phyloP scores from a whole-genome alignment of 2,797 vertebrate species.

The Cirrhinus molitorella region DNA sequence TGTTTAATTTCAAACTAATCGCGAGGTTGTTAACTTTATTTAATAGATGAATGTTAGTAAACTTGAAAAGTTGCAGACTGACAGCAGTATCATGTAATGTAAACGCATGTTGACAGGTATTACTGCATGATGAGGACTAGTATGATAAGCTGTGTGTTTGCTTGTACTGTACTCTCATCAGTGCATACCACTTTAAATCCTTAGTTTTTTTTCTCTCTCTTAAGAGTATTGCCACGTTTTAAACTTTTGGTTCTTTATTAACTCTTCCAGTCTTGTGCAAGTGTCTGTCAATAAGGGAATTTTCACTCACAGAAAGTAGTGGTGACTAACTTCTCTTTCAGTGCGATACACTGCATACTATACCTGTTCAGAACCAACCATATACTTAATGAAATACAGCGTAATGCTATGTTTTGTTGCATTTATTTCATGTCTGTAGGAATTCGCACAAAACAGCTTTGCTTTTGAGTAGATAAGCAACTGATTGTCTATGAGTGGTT shows the following conservation, averaged over 20 bases:
- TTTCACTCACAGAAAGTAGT: conserved; percentile 8
- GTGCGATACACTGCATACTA: not conserved
- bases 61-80: not conserved
- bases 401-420: not conserved
- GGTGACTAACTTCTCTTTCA: not conserved
- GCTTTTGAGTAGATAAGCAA: not conserved
- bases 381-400: not conserved
- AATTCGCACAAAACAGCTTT: not conserved
- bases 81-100: not conserved
- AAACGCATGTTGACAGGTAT: not conserved
- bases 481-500: not conserved
- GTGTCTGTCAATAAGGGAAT: conserved; percentile 33
- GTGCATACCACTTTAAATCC: not conserved
- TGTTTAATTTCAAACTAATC: not conserved
- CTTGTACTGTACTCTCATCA: not conserved
- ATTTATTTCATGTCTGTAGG: not conserved
- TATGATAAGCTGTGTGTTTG: not conserved
- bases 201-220: too few species aligned
- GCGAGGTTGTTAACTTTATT: not conserved
- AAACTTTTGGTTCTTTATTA: not conserved
- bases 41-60: not conserved
- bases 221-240: not conserved
- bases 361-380: not conserved
- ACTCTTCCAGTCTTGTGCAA: conserved; percentile 35
- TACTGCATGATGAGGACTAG: not conserved